These are phyloP conservation scores for Ctenodactylus gundi DNA, from an alignment of 2,113 vertebrate species.

Conservation along the genomic window DNA sequence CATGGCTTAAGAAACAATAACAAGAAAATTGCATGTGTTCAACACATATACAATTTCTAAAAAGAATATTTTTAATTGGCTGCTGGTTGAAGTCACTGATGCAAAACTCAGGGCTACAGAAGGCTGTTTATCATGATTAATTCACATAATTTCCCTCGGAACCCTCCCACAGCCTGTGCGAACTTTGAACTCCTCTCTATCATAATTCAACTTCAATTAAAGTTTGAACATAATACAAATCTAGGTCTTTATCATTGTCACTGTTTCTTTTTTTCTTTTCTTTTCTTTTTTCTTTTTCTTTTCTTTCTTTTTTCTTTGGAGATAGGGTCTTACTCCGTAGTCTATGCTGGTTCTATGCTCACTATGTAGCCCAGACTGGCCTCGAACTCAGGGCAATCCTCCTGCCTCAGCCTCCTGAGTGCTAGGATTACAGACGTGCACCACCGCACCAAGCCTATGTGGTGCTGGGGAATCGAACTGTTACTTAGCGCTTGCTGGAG, in stretches of 20 bases:
- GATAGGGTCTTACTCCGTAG: too few relatives aligned
- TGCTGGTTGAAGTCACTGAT: not conserved
- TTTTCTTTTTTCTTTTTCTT: too few relatives aligned
- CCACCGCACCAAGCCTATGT: too few relatives aligned
- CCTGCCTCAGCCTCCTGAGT: too few relatives aligned
- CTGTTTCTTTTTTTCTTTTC: not conserved
- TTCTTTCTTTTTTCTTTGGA: too few relatives aligned
- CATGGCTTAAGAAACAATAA: not conserved
- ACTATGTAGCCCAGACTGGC: too few relatives aligned
- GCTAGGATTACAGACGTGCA: too few relatives aligned
- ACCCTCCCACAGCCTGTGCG: not conserved
- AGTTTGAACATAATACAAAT: not conserved
- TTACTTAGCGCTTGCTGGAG: too few relatives aligned
- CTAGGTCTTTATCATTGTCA: not conserved
- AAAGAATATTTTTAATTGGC: not conserved
- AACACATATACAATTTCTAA: not conserved
- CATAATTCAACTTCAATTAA: conserved; percentile 12
- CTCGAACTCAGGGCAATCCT: too few relatives aligned
- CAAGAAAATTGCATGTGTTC: not conserved
- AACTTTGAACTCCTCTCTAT: conserved; percentile 35
- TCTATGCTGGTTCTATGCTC: too few relatives aligned
- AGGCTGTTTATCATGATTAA: not conserved
- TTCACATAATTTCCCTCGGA: conserved; percentile 34
- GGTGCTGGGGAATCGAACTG: too few relatives aligned
- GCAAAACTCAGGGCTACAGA: not conserved